A percentile compares a stretch with the other conserved stretches of the same genome.
Evolutionary conservation across 2,888 invertebrate species (phyloP).

Genomic region (Melanophora roralis): DNA sequence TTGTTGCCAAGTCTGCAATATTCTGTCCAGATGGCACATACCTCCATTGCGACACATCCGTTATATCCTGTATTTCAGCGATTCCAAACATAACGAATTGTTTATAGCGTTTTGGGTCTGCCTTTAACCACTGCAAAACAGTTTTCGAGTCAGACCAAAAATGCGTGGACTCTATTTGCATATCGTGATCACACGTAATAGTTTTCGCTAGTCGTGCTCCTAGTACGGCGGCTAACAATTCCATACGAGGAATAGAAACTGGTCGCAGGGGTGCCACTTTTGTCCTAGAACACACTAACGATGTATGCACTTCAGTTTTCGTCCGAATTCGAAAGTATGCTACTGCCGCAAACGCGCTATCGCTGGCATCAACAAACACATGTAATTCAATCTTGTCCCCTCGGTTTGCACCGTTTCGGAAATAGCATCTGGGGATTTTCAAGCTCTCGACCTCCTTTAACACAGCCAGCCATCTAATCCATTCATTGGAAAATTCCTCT

Average conservation of each 20-base stretch:
- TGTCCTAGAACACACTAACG: background rate
- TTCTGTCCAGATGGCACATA: too few species aligned
- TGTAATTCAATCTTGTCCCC: background rate
- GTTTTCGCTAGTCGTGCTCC: background rate
- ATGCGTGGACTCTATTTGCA: background rate
- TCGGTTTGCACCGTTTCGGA: background rate
- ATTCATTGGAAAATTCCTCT: constrained; percentile 45
- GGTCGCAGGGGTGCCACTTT: constrained; percentile 2
- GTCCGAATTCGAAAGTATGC: too few species aligned
- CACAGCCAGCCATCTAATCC: constrained; percentile 30
- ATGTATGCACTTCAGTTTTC: too few species aligned
- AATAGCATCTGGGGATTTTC: constrained; percentile 13
- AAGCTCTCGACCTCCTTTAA: background rate
- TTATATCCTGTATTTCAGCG: background rate
- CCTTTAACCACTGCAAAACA: background rate
- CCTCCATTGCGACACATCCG: background rate
- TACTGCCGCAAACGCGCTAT: background rate
- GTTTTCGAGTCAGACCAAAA: too few species aligned
- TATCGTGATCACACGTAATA: too few species aligned
- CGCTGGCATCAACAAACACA: too few species aligned
- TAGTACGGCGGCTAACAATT: constrained; percentile 43
- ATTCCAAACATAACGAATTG: background rate
- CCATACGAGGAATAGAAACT: constrained; percentile 30
- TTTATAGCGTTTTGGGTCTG: background rate
- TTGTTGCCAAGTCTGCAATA: too few species aligned